Evolutionary conservation across 1,140 invertebrate genomes (phyloP), one percentile per base, ranked within the genome.

Genomic region (Maniola jurtina): DNA sequence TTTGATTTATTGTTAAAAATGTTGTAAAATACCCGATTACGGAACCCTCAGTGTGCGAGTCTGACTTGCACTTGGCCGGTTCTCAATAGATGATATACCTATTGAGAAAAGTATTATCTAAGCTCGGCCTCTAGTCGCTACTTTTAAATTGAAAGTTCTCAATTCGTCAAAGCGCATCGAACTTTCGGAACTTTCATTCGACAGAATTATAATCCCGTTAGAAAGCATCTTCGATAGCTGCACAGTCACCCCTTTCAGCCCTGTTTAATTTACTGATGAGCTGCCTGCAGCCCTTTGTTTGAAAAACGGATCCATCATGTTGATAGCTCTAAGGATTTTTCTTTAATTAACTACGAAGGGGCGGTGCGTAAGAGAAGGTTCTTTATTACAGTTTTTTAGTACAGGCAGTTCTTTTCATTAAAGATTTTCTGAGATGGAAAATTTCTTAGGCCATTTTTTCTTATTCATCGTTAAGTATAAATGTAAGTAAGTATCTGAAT

Each of bases 281-380:
- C 56, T 13, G 36, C 33, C 57, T 60, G 57, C 47, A 45, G 57
- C 48, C 47, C 36, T 59, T 59, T 65, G 9, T 36, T 45, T 36
- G 45, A 25, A 59, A 50, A 59, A 25, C 47, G 63, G 45, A 58
- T 65, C 47, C 56, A 65, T 65, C 56, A 59, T 40, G 56, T 40
- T 65, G 56, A 60, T 59, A 59, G 47, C 25, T 58, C 52, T 13
- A 58, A 50, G 47, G 47, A 65, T 52, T 67, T 67, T 62, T 56
- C 59, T 67, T 67, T 62, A 67, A 66, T 66, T 66, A 56, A 61
- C 59, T 55, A 55, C 52, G 25, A 55, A 57, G 4, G 45, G 45
- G 57, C 16, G 16, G 52, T 55, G 52, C 52, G 16, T 55, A 25
- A 55, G 33, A 25, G 52, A 55, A 34, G 16, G 16, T 55, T 55